Evolutionary conservation across 2,797 vertebrate species (phyloP).

Genomic region (Phoxinus dragarum): DNA sequence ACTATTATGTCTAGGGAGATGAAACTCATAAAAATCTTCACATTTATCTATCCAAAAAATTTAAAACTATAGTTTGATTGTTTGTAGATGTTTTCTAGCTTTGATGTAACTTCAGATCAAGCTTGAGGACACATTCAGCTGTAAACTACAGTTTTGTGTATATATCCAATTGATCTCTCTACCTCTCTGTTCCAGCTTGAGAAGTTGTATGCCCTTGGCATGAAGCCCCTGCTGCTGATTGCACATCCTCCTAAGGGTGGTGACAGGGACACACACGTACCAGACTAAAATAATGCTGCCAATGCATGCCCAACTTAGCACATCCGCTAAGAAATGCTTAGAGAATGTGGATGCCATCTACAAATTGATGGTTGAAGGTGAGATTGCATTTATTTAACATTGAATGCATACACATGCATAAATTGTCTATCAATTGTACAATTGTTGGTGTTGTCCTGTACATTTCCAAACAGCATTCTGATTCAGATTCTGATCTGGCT

Average conservation of each 20-base stretch:
- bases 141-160: slow-evolving; percentile 7
- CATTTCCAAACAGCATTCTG: not conserved
- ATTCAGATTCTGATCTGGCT: not conserved
- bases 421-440: not conserved
- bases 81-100: slow-evolving; percentile 14
- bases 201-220: slow-evolving; percentile 15
- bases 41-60: not conserved
- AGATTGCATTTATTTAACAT: slow-evolving; percentile 2
- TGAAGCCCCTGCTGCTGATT: slow-evolving; percentile 1
- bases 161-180: slow-evolving; percentile 4
- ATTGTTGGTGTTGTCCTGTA: not conserved
- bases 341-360: not conserved
- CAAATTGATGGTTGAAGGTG: not conserved
- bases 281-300: not conserved
- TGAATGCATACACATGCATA: not conserved
- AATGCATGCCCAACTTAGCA: not conserved
- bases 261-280: not conserved
- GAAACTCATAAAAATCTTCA: not conserved
- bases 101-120: slow-evolving; percentile 9
- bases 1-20: not conserved
- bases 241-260: not conserved
- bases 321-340: not conserved
- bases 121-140: not conserved
- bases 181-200: slow-evolving; percentile 9
- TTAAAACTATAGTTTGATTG: not conserved